Evolutionary conservation across 92 coral and sea anemone genomes (phyloP).

Genomic region (Phenganax subtilis): DNA sequence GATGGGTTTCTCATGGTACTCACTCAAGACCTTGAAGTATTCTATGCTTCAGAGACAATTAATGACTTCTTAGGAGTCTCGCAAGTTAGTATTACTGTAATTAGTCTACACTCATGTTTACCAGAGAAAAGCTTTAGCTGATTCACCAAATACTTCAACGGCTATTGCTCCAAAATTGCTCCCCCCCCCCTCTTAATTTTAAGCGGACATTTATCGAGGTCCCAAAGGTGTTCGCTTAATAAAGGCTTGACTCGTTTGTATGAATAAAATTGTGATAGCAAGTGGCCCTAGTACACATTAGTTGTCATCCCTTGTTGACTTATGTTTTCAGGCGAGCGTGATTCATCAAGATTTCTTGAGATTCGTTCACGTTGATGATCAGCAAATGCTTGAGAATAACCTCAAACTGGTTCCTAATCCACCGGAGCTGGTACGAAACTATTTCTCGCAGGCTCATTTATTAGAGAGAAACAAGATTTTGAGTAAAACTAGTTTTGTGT

Average conservation of each 20-base stretch:
- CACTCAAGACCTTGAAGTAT: slow-evolving; percentile 86
- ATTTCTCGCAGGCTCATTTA: not conserved
- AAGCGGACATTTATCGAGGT: no score
- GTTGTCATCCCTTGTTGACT: slow-evolving; percentile 7
- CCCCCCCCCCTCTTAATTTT: no score
- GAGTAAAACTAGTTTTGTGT: not conserved
- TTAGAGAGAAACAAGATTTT: not conserved
- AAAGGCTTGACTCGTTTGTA: no score
- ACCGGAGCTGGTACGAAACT: slow-evolving; percentile 20
- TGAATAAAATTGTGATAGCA: no score
- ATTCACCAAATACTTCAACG: no score
- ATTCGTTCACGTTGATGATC: slow-evolving; percentile 94
- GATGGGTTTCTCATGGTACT: slow-evolving; percentile 97
- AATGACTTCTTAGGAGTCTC: slow-evolving; percentile 90
- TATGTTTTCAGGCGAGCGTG: slow-evolving; percentile 72
- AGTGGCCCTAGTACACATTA: not conserved
- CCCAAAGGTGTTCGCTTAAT: no score
- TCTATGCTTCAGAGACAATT: slow-evolving; percentile 95
- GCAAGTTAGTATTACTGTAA: slow-evolving; percentile 58
- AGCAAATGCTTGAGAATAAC: slow-evolving; percentile 63
- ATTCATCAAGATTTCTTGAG: slow-evolving; percentile 95
- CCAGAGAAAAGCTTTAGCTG: no score
- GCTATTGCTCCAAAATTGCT: no score
- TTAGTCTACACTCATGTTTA: no score
- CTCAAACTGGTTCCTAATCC: slow-evolving; percentile 62